Evolutionary conservation across 1,140 invertebrate genomes (phyloP).

Genomic region (Atta texana): DNA sequence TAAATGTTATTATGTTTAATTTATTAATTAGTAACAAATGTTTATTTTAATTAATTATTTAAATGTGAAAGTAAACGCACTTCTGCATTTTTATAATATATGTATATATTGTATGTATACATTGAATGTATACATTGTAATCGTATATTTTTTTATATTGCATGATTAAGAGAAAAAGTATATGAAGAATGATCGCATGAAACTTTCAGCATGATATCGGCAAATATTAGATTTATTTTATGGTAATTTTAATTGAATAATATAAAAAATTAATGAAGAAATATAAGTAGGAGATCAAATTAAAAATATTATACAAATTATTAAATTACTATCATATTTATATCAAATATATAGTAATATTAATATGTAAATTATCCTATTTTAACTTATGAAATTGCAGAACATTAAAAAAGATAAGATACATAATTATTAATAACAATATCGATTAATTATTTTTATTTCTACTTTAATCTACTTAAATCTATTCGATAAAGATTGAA

Average conservation of each 20-base stretch:
- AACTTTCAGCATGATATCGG: conserved; percentile 10
- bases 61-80: background rate
- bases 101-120: background rate
- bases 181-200: background rate
- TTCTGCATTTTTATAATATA: background rate
- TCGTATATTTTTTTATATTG: conserved; percentile 14
- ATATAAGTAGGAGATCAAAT: background rate
- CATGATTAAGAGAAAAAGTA: conserved; percentile 4
- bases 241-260: background rate
- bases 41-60: conserved; percentile 12
- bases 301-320: background rate
- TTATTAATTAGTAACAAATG: background rate
- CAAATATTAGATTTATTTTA: background rate
- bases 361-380: background rate
- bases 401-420: background rate
- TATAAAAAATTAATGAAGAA: background rate
- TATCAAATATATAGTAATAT: background rate
- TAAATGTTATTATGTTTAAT: background rate
- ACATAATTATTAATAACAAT: no score
- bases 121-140: background rate
- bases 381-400: background rate
- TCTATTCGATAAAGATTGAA: background rate
- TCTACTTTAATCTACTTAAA: background rate
- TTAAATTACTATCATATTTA: background rate
- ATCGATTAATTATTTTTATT: background rate